Base-by-base conservation (phyloP, 2,113 vertebrate genomes). In the Xyliphius kryptos region DNA sequence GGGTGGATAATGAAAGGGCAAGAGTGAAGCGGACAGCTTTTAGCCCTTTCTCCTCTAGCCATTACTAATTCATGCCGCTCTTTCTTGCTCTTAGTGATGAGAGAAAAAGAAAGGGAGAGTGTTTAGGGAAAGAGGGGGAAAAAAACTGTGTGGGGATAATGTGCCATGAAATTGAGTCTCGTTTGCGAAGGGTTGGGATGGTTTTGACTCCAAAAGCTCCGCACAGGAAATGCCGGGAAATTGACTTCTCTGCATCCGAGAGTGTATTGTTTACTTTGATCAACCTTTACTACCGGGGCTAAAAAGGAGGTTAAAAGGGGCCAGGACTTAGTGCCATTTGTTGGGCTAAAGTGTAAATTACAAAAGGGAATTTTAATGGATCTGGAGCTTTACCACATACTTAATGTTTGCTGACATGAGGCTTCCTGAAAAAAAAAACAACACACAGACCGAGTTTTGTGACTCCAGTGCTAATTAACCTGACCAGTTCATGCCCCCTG, bases 21-120 rank as follows among this genome's bases (percentile, higher is more conserved):
- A 84, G 54, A 87, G 82, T 81, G 79, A 77, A 84, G 77, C 73
- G 81, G 80, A 78, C 88, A 83, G 84, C 85, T 89, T 90, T 87
- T 90, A 91, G 85, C 88, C 86, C 89, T 87, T 86, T 86, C 88
- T 86, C 88, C 88, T n/a, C n/a, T n/a, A n/a, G 87, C 89, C 89
- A 91, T 91, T 90, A 91, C 89, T 91, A 90, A 90, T 91, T 90
- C 89, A 90, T 91, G 86, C 83, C 86, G 87, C 84, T 89, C 87
- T 87, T 81, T 87, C 85, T 86, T 84, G 86, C 89, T 70, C 48
- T 50, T 91, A 91, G 91, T 91, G 86, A 89, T 87, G 89, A 88
- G 86, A 57, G 61, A 54, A 49, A 59, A 52, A 59, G 32, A 52
- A 12, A 26, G n/a, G n/a, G n/a, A 58, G 60, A 43, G 66, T 59